Evolutionary conservation across 2,113 vertebrate species (phyloP), one percentile per base, ranked within the genome.

Genomic region (Chrysemys picta): DNA sequence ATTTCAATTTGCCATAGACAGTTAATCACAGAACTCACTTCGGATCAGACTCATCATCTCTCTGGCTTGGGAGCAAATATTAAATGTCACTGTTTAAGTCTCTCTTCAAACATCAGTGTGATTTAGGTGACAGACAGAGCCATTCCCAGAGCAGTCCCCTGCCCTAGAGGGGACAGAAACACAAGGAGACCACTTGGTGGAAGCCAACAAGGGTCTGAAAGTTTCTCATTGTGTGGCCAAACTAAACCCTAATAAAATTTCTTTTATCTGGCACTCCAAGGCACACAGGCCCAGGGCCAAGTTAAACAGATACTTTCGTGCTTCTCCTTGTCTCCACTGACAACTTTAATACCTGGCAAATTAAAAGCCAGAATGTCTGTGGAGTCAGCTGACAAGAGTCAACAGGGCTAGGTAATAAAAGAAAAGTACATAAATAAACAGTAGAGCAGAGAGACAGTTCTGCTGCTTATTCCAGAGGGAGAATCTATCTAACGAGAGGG

Each of bases 21-120:
- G 97, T 96, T 97, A 97, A 95, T 87, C 96, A 92, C 84, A 90
- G 85, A 91, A 91, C 93, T 95, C 94, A 85, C 94, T 89, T 91
- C 93, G 91, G 90, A 90, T 90, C 93, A n/a, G 93, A 80, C 91
- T 94, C 94, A 93, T 96, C 97, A 95, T 89, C 90, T 94, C 88
- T 84, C 91, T 93, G 97, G 50, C 94, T 79, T 53, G 78, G 84
- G 79, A 92, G 92, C 56, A 95, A 96, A 90, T 86, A 87, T 86
- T 69, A 85, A 65, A 81, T 85, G 75, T 80, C 94, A 93, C 89
- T 29, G 1, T 72, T 89, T 29, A 78, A 80, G 62, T 88, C 69
- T 8, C 47, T 78, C 95, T 89, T 91, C 95, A 96, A 95, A 94
- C 27, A 88, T 50, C 85, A 82, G 88, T 45, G 24, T 45, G 52